phyloP scores from a whole-genome alignment of 2,113 vertebrate genomes.

The Eudorcas thomsonii region DNA sequence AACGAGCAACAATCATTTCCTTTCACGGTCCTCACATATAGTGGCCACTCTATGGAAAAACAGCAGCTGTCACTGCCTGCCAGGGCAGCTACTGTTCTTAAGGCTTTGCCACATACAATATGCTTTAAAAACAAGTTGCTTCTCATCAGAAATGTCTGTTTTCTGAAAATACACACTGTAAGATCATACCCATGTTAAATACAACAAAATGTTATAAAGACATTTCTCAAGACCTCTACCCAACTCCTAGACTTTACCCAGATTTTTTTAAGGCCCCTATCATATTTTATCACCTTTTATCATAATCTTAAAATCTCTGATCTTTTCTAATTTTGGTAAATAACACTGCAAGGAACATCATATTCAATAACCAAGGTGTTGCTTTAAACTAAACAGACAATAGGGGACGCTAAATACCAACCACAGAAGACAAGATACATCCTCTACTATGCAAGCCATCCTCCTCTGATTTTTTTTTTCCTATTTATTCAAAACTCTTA shows the following conservation, averaged over 20 bases:
- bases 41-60: neutral
- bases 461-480: neutral
- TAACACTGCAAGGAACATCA: constrained; percentile 33
- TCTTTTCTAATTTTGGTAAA: constrained; percentile 15
- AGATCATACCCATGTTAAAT: neutral
- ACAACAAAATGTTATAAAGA: neutral
- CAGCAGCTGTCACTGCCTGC: neutral
- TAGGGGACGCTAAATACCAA: constrained; percentile 82
- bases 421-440: constrained; percentile 4
- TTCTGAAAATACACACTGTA: neutral
- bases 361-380: neutral
- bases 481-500: neutral
- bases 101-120: neutral
- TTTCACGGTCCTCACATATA: neutral
- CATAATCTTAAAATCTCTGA: neutral
- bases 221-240: neutral
- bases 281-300: neutral
- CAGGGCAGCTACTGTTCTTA: neutral
- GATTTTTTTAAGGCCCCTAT: neutral
- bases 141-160: neutral
- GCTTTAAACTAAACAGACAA: constrained; percentile 68
- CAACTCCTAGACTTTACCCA: neutral
- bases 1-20: neutral
- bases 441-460: neutral
- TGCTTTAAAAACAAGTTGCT: neutral